Evolutionary conservation across 2,113 vertebrate genomes (phyloP).

Genomic region (Hyperopisus bebe): DNA sequence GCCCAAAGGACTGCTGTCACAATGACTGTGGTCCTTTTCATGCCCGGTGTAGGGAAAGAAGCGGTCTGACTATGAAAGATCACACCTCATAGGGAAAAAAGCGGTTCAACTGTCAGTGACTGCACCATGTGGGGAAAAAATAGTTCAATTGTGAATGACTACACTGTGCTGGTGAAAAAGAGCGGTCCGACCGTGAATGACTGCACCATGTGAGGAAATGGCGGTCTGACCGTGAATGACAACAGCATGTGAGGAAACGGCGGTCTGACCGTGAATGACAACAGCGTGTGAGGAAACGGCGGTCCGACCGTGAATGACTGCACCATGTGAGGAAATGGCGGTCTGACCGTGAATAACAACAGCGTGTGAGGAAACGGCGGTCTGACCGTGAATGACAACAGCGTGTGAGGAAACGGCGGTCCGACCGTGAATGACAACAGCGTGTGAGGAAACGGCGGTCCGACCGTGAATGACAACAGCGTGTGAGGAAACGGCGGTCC

Average conservation of each 20-base stretch:
- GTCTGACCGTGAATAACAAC: no score
- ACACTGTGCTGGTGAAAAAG: neutral
- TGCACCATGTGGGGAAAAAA: neutral
- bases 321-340: accelerated
- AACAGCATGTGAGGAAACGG: neutral
- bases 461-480: no score
- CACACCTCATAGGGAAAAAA: neutral
- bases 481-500: no score
- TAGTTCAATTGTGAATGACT: neutral
- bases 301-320: neutral
- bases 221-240: no score
- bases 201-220: no score
- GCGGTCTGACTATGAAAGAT: neutral
- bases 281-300: neutral
- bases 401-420: neutral
- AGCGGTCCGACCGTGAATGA: neutral
- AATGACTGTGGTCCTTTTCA: neutral
- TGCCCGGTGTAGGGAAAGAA: neutral
- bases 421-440: neutral
- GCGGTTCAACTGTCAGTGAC: neutral
- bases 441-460: no score
- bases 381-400: neutral
- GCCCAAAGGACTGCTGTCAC: neutral
- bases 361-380: accelerated
- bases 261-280: neutral